These are phyloP conservation scores for Sanderia malayensis DNA, from an alignment of 30 jellyfish, hydroid and myxozoan species.

Conservation along the genomic window DNA sequence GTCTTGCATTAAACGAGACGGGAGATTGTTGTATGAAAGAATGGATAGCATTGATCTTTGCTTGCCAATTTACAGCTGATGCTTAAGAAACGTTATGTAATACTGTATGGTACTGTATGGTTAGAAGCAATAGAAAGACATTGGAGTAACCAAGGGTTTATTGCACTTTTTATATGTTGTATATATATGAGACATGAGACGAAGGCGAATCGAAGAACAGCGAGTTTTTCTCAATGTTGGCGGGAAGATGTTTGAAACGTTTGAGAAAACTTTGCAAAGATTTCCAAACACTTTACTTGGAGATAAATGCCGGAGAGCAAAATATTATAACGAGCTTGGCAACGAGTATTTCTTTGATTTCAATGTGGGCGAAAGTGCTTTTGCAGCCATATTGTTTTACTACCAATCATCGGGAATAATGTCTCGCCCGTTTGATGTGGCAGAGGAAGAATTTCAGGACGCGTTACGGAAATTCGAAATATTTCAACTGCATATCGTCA, in stretches of 20 bases:
- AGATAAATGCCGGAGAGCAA: conserved; percentile 43
- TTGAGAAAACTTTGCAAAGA: conserved; percentile 64
- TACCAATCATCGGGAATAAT: conserved; percentile 81
- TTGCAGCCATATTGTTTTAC: conserved; percentile 74
- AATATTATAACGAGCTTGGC: conserved; percentile 38
- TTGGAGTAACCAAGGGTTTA: too few species aligned
- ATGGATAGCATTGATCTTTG: too few species aligned
- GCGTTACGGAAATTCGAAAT: conserved; percentile 57
- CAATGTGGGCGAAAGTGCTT: conserved; percentile 53
- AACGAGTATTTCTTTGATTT: conserved; percentile 64
- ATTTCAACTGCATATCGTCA: conserved; percentile 33
- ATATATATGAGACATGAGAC: conserved; percentile 25
- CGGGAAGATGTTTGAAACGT: conserved; percentile 74
- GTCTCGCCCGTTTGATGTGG: conserved; percentile 62
- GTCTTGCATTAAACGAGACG: too few species aligned
- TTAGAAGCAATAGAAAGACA: too few species aligned
- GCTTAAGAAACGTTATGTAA: too few species aligned
- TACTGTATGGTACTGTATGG: too few species aligned
- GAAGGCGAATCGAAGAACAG: conserved; percentile 26
- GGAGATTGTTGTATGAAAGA: too few species aligned
- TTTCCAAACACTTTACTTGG: conserved; percentile 87
- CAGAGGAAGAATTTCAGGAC: conserved; percentile 65
- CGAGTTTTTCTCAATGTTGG: conserved; percentile 60
- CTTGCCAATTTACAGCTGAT: too few species aligned
- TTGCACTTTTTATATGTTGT: too few species aligned